Evolutionary conservation across 2,797 vertebrate genomes (phyloP).

Genomic region (Alexandromys oeconomus): DNA sequence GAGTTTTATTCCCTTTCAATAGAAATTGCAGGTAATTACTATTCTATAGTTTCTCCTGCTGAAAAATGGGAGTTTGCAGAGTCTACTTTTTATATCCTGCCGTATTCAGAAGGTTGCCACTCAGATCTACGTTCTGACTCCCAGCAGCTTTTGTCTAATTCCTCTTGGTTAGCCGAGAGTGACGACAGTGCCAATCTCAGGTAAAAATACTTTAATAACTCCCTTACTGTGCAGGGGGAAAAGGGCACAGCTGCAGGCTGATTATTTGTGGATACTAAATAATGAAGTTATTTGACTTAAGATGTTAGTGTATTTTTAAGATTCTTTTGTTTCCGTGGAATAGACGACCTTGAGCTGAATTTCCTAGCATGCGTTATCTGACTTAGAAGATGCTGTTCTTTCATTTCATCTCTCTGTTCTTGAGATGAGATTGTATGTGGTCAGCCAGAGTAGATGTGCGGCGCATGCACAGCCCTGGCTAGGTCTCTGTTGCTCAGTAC

Average conservation of each 20-base stretch:
- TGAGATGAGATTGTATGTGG: neutral
- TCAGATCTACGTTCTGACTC: slow-evolving; percentile 56
- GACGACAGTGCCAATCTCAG: neutral
- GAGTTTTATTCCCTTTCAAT: slow-evolving; percentile 75
- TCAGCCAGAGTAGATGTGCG: neutral
- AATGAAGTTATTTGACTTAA: slow-evolving; percentile 30
- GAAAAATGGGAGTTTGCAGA: slow-evolving; percentile 64
- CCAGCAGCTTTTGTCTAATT: slow-evolving; percentile 40
- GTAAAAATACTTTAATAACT: slow-evolving; percentile 33
- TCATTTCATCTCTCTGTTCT: neutral
- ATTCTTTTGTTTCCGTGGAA: neutral
- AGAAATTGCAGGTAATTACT: slow-evolving; percentile 77
- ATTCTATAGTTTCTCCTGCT: slow-evolving; percentile 69
- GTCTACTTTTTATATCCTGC: slow-evolving; percentile 23
- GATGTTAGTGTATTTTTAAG: slow-evolving; percentile 18
- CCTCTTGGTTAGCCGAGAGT: neutral
- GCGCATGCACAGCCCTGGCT: fast-evolving
- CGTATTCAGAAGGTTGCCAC: slow-evolving; percentile 9
- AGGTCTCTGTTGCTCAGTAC: neutral
- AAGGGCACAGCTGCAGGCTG: neutral
- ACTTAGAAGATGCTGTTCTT: neutral
- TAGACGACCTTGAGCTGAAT: neutral
- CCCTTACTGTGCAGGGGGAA: neutral
- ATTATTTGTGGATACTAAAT: slow-evolving; percentile 46
- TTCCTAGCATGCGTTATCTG: neutral